Conservation (phyloP, 2,113 vertebrate genomes). For the Pachypanchax playfairii region DNA sequence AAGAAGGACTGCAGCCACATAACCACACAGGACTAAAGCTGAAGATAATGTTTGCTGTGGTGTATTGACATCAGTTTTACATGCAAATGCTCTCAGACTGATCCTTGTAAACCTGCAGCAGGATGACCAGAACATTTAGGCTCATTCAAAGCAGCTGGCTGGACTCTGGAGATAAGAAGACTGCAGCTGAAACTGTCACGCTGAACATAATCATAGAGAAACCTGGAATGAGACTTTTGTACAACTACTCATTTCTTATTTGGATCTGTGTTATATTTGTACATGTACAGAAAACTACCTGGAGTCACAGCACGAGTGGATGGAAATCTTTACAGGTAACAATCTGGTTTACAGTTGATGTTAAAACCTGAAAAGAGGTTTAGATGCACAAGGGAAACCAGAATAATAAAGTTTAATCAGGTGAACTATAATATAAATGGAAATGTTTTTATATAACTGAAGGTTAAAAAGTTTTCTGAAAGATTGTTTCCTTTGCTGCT, state of each 20-base stretch:
- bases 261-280: too few relatives aligned
- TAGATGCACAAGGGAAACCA: too few relatives aligned
- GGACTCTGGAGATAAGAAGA: slow-evolving; percentile 32
- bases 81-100: slow-evolving; percentile 49
- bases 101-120: not conserved
- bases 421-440: too few relatives aligned
- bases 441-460: too few relatives aligned
- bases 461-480: too few relatives aligned
- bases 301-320: too few relatives aligned
- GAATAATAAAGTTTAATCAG: too few relatives aligned
- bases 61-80: slow-evolving; percentile 14
- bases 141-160: slow-evolving; percentile 46
- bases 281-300: too few relatives aligned
- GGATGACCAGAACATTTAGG: slow-evolving; percentile 5
- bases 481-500: too few relatives aligned
- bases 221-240: not conserved
- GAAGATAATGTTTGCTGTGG: not conserved
- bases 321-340: too few relatives aligned
- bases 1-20: not conserved
- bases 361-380: too few relatives aligned
- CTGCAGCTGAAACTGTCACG: not conserved
- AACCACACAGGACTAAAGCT: slow-evolving; percentile 6
- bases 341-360: too few relatives aligned
- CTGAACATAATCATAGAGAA: not conserved
- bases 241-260: not conserved